Base-by-base conservation (phyloP, 1,140 invertebrate genomes). In the Saccostrea cuccullata region DNA sequence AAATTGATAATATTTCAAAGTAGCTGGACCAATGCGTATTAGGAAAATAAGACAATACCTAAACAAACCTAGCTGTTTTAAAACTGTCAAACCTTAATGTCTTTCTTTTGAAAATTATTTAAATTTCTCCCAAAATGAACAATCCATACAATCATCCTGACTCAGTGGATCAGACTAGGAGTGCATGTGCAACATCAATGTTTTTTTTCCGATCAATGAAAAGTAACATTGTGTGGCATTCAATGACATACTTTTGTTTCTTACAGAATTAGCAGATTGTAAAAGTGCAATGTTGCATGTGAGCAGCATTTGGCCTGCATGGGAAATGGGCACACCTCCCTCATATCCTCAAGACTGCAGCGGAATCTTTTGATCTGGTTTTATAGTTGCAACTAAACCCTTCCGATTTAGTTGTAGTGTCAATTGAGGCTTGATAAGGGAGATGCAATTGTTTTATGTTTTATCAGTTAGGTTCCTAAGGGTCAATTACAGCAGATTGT, bases 371-470 rank as follows among this genome's bases (percentile, higher is more conserved):
- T 77, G 70, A 77, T 77, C 70, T 77, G 30, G 26, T 40, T 77
- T 77, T 77, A 77, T 77, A 30, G 58, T 64, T 64, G 58, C 58
- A 64, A 64, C 58, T 64, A 64, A 64, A 64, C 17, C 70, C 70
- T 77, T 77, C 70, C 11, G 8, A 77, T 77, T 77, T 36, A 30
- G 70, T 77, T 77, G 70, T 77, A 77, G 70, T 77, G 70, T 77
- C 70, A 77, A 77, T 77, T 77, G 70, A 77, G 70, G 70, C 13
- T 77, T 77, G 70, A 77, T 77, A 77, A 77, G 30, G 26, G 70
- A 26, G 70, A 77, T 26, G 70, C 70, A 77, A 77, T 77, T 77
- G 70, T 77, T 77, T 77, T 77, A 77, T 77, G 70, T 77, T 77
- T 77, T 77, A 77, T 77, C 70, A 30, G 70, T 30, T 36, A 77